Base-by-base conservation (phyloP, 2,888 invertebrate species). In the Perizoma flavofasciatum region DNA sequence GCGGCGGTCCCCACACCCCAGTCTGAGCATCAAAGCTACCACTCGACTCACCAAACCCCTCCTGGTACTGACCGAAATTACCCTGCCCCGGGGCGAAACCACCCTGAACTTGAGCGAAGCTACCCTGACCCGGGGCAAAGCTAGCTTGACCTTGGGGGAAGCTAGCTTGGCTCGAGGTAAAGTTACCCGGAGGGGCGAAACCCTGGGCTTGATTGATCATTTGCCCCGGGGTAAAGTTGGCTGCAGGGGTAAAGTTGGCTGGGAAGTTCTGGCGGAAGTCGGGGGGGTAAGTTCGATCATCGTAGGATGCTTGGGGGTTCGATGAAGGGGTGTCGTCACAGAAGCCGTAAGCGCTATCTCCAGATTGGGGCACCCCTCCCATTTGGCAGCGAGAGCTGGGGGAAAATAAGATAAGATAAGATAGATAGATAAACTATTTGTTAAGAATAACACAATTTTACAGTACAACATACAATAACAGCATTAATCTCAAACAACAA, bases 1-100 rank as follows among this genome's bases (percentile, higher is more conserved):
- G 97, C 0, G 97, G 97, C 0, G 97, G 97, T 0, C 97, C 97
- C 97, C 97, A 97, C 11, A 88, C 87, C 0, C 89, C 97, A 79
- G 86, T 94, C 84, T 79, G 93, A 61, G 78, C 93, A 76, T 73
- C 95, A 86, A 74, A 94, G 87, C 76, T 94, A 75, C 82, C 95
- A 68, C 78, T 93, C 67, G 79, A 89, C 81, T 77, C 94, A 33
- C 95, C 94, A 70, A 94, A 95, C 0, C 91, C 91, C 39, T 85
- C 85, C 86, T 93, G 70, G 0, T 79, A 82, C 9, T 79, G 79
- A 0, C 70, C 68, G 65, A 82, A 82, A 51, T 8, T 44, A 44
- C 68, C 69, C 58, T 73, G 76, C 4, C 57, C 67, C 64, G 74
- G 60, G 0, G 58, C 52, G 40, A 56, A 58, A n/a, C 32, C 39